Conservation (phyloP, 2,797 vertebrate species). For the Apodemus agrarius region DNA sequence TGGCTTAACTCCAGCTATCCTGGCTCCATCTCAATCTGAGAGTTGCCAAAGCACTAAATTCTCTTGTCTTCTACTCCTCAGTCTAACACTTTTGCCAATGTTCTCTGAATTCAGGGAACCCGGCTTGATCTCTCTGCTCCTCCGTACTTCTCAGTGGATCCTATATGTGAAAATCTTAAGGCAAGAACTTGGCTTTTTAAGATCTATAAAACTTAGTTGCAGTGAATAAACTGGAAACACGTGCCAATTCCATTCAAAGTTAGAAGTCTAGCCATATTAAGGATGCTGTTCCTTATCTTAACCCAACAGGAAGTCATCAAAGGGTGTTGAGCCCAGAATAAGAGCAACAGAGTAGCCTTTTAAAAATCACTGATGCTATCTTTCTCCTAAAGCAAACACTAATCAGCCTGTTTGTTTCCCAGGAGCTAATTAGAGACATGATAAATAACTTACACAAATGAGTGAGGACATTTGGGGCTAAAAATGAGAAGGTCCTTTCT, state of each 20-base stretch:
- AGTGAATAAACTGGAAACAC: not conserved
- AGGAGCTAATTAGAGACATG: slow-evolving; percentile 11
- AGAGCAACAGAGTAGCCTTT: slow-evolving; percentile 7
- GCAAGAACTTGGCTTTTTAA: not conserved
- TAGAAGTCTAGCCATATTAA: not conserved
- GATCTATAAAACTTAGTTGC: not conserved
- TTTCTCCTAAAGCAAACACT: slow-evolving; percentile 45
- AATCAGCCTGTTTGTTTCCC: not conserved
- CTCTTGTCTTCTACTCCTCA: not conserved
- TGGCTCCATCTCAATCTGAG: not conserved
- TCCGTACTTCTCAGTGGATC: not conserved
- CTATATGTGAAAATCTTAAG: not conserved
- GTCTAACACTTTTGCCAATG: not conserved
- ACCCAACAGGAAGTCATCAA: not conserved
- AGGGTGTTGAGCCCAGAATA: not conserved
- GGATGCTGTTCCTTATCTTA: not conserved
- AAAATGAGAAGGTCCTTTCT: slow-evolving; percentile 19
- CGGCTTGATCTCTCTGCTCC: not conserved
- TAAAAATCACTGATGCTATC: slow-evolving; percentile 31
- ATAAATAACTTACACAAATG: not conserved
- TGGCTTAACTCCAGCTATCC: not conserved
- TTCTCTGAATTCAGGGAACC: slow-evolving; percentile 29
- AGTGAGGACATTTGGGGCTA: not conserved
- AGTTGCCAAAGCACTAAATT: slow-evolving; percentile 38
- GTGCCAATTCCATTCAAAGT: not conserved